Evolutionary conservation across 2,113 vertebrate species (phyloP), one percentile per base, ranked within the genome.

Genomic region (Istiophorus platypterus): DNA sequence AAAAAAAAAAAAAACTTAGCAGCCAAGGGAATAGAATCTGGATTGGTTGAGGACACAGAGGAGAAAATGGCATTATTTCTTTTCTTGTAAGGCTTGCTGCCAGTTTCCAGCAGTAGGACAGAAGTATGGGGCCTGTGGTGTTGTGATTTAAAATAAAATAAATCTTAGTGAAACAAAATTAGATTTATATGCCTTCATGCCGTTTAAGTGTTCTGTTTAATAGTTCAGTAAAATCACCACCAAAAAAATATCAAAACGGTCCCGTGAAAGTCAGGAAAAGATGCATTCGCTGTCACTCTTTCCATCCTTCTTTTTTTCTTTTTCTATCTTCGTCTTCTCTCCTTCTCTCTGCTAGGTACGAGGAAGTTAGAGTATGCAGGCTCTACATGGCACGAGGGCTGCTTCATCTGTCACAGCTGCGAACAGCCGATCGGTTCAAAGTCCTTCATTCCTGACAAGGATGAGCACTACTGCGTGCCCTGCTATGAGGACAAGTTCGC

Each of bases 401-500:
- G 98, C 91, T 99, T 99, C 91, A 95, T 98, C 78, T 99, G 98
- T 95, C 97, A 97, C 90, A 97, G 96, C 93, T 99, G 98, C 88
- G 95, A 98, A 87, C 96, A 99, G 94, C 98, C 98, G 2, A 97
- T 99, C 2, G 98, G 98, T 49, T 98, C 98, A 0, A 96, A 97
- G n/a, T 99, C 98, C 84, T 99, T 99, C 88, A 97, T 99, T 92
- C 98, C 98, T 0, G 97, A 99, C 94, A 97, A 99, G 87, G 96
- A 97, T 42, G 97, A 97, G 67, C 97, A 99, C 93, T 99, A 99
- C 95, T 99, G 98, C 9, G 97, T 99, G 66, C 90, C 97, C 84
- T 99, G 98, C 86, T 99, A 99, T 0, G 98, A 99, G 94, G 98
- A 96, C 95, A 99, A 99, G 95, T 98, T 99, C 0, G 97, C 98